Evolutionary conservation across 2,888 invertebrate genomes (phyloP).

Genomic region (Anoncus sp.): DNA sequence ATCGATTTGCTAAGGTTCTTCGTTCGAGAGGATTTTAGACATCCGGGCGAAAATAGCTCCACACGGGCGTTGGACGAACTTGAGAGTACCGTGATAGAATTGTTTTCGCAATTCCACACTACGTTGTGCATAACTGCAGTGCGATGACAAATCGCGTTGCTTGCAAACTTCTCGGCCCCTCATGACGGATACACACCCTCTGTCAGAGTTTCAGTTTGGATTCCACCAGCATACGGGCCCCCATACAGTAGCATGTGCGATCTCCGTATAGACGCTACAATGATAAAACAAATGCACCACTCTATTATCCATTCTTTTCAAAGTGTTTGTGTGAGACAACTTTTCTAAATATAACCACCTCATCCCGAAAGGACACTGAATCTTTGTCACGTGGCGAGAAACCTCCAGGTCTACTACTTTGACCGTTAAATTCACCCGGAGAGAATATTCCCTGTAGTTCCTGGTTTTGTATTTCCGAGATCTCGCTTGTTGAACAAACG

Average conservation of each 20-base stretch:
- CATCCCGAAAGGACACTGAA: constrained; percentile 48
- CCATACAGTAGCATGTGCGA: constrained; percentile 19
- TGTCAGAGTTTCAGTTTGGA: constrained; percentile 51
- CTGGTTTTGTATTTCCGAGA: not conserved
- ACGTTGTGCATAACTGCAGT: constrained; percentile 26
- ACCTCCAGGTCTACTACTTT: constrained; percentile 22
- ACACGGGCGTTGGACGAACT: not conserved
- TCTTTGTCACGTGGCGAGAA: constrained; percentile 37
- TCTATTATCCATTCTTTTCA: not conserved
- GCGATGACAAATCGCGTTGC: constrained; percentile 29
- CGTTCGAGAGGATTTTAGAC: not conserved
- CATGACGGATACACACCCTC: constrained; percentile 18
- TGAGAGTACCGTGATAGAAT: constrained; percentile 33
- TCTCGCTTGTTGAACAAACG: not conserved
- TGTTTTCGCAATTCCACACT: constrained; percentile 31
- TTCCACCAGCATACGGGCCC: constrained; percentile 37
- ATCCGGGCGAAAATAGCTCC: not conserved
- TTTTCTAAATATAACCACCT: constrained; percentile 38
- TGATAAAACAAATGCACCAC: constrained; percentile 11
- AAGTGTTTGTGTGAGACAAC: constrained; percentile 15
- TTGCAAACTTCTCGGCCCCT: constrained; percentile 38
- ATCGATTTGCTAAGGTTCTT: not conserved
- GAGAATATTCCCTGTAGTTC: not conserved
- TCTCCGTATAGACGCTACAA: constrained; percentile 14
- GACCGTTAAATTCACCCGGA: constrained; percentile 15